These are phyloP conservation scores for Hermetia illucens DNA, from an alignment of 1,140 invertebrate species.

Conservation along the genomic window DNA sequence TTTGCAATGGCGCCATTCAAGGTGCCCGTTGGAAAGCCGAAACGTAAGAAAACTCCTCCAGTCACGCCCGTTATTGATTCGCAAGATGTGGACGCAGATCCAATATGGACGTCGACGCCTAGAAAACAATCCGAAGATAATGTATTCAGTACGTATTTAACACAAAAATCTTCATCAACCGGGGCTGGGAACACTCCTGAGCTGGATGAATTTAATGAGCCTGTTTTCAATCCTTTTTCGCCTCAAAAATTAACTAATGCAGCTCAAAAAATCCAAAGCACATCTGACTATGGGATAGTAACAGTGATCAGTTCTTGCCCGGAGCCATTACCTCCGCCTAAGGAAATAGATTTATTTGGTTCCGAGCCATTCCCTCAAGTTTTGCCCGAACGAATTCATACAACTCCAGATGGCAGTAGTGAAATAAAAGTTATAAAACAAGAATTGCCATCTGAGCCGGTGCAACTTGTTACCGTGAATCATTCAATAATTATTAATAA, in stretches of 20 bases:
- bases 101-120: conserved; percentile 25
- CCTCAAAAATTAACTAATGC: conserved; percentile 2
- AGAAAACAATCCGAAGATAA: conserved; percentile 10
- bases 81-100: conserved; percentile 10
- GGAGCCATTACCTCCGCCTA: neutral
- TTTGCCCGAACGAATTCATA: conserved; percentile 21
- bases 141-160: neutral
- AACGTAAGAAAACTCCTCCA: conserved; percentile 14
- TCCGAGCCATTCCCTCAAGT: conserved; percentile 38
- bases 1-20: conserved; percentile 63
- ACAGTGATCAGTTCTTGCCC: conserved; percentile 7
- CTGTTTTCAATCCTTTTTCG: conserved; percentile 27
- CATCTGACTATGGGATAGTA: conserved; percentile 14
- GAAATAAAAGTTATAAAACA: neutral
- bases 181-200: conserved; percentile 6
- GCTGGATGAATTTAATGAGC: conserved; percentile 27
- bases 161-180: conserved; percentile 4
- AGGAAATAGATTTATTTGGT: conserved; percentile 36
- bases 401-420: conserved; percentile 10
- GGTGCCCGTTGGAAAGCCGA: conserved; percentile 31
- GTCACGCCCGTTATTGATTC: conserved; percentile 1
- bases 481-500: conserved; percentile 29
- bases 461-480: conserved; percentile 22
- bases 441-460: neutral
- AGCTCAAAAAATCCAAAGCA: conserved; percentile 9